phyloP scores from a whole-genome alignment of 1,140 invertebrate genomes.

The Thaumetopoea pityocampa region DNA sequence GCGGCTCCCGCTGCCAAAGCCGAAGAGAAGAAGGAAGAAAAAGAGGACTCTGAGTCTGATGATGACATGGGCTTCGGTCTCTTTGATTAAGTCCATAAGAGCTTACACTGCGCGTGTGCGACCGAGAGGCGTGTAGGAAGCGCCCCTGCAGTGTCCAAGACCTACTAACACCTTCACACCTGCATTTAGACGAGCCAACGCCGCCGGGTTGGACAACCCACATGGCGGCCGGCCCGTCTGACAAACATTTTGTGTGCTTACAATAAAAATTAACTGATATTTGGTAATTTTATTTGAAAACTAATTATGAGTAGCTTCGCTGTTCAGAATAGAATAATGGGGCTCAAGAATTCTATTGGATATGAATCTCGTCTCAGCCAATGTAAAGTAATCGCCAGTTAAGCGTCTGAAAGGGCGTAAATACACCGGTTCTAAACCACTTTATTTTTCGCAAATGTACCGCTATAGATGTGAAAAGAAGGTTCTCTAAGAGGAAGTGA shows the following conservation, averaged over 20 bases:
- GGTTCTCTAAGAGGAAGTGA: too few species aligned
- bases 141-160: constrained; percentile 1
- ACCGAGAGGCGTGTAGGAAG: constrained; percentile 17
- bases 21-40: constrained; percentile 87
- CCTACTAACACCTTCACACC: constrained; percentile 11
- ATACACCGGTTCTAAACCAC: too few species aligned
- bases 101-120: background rate
- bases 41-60: constrained; percentile 90
- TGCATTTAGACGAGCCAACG: constrained; percentile 8
- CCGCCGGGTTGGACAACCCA: constrained; percentile 25
- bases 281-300: constrained; percentile 3
- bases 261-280: constrained; percentile 16
- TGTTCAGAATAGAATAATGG: too few species aligned
- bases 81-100: constrained; percentile 86
- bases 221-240: constrained; percentile 19
- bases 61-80: constrained; percentile 98
- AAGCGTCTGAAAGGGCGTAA: too few species aligned
- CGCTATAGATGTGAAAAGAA: too few species aligned
- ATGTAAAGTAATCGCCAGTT: too few species aligned
- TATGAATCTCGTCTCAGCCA: too few species aligned
- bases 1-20: constrained; percentile 81
- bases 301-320: too few species aligned
- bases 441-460: too few species aligned
- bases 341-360: too few species aligned
- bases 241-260: constrained; percentile 13